Evolutionary conservation across 2,113 vertebrate species (phyloP), one percentile per base, ranked within the genome.

Genomic region (Pelecanus crispus): DNA sequence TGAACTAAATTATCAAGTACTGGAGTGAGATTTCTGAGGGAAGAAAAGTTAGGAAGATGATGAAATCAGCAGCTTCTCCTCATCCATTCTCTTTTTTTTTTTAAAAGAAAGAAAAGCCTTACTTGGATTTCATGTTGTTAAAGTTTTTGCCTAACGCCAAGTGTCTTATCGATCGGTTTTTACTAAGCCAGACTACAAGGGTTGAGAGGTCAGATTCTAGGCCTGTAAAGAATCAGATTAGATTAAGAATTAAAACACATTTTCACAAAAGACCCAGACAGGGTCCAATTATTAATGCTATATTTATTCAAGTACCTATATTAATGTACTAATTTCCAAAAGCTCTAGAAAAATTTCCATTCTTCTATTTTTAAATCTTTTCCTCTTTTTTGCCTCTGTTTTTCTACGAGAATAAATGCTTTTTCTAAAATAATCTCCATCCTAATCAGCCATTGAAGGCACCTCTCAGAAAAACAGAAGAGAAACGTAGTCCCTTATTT

Each of bases 121-220:
- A 99, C 99, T 99, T 99, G 96, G 99, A 99, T 97, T 99, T 99
- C 98, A 99, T 99, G 98, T 99, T 99, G 98, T 99, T 99, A 98
- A 99, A 99, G 95, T 99, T 99, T 98, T 99, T 99, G 95, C 99
- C 99, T 96, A 99, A 97, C 0, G 99, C 99, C 94, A 99, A 98
- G 92, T 99, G 99, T 86, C 98, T 98, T 97, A 99, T 99, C 25
- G 99, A 99, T 91, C 99, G 98, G 97, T 99, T 99, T 98, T 99
- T 99, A 98, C 99, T 99, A 95, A 99, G 98, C 99, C 99, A 99
- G 82, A 99, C 98, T 92, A 99, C 98, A 94, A 99, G 98, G 44
- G 99, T 99, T 75, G 99, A 99, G 78, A 99, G 98, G 81, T 99
- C 99, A 45, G 99, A 99, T 94, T 99, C 99, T 96, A 99, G 97